These are phyloP conservation scores for Pyrocoelia pectoralis DNA, from an alignment of 2,888 invertebrate genomes.

Conservation along the genomic window DNA sequence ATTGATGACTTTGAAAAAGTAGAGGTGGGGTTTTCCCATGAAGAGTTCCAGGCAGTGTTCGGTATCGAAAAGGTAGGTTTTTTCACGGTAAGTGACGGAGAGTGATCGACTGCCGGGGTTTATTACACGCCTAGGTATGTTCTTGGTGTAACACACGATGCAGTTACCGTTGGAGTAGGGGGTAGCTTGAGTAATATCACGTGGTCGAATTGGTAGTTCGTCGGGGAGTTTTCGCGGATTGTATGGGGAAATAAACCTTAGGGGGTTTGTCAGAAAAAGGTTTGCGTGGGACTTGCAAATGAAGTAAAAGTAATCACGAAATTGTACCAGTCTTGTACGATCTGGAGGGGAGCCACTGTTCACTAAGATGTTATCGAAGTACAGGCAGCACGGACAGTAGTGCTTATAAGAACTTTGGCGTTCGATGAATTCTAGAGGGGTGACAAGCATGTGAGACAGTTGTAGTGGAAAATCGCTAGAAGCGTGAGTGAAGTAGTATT, in stretches of 20 bases:
- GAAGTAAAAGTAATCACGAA: slow-evolving; percentile 66
- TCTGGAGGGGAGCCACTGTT: slow-evolving; percentile 62
- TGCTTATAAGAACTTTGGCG: slow-evolving; percentile 61
- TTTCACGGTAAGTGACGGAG: slow-evolving; percentile 62
- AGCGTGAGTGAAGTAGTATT: slow-evolving; percentile 63
- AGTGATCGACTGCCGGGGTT: slow-evolving; percentile 60
- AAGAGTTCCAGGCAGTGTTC: slow-evolving; percentile 64
- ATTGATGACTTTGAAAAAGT: slow-evolving; percentile 60
- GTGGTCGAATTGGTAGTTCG: slow-evolving; percentile 59
- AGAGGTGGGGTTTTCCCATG: slow-evolving; percentile 62
- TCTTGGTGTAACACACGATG: slow-evolving; percentile 67
- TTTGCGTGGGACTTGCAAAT: slow-evolving; percentile 65
- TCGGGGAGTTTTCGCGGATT: slow-evolving; percentile 57
- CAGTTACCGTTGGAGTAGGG: slow-evolving; percentile 67
- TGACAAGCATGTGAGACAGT: slow-evolving; percentile 64
- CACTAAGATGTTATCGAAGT: slow-evolving; percentile 48
- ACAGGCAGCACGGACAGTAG: slow-evolving; percentile 69
- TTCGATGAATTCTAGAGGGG: slow-evolving; percentile 63
- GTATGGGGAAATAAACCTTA: slow-evolving; percentile 57
- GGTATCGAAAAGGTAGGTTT: slow-evolving; percentile 67
- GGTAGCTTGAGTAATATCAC: slow-evolving; percentile 40
- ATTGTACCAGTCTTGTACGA: slow-evolving; percentile 66
- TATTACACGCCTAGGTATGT: slow-evolving; percentile 61
- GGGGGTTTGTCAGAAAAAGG: slow-evolving; percentile 60
- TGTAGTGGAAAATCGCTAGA: slow-evolving; percentile 61